A percentile compares a stretch with the other conserved stretches of the same genome.
Conservation (phyloP, 2,113 vertebrate genomes). For the Apeltes quadracus region DNA sequence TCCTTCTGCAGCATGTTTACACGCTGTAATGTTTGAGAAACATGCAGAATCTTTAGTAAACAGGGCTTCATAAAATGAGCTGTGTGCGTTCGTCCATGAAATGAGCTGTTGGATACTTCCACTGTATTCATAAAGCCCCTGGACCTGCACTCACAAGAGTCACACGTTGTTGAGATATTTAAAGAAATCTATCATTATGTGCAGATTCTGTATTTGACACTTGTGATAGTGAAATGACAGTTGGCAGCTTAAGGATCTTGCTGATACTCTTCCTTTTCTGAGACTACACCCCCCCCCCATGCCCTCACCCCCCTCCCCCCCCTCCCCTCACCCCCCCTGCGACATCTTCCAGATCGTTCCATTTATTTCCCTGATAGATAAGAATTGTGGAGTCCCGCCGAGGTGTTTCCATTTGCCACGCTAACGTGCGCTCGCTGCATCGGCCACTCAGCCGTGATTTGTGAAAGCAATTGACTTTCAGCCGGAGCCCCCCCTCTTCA, state of each 20-base stretch:
- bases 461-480: constrained; percentile 54
- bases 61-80: no score
- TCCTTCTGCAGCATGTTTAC: neutral
- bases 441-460: constrained; percentile 46
- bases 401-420: constrained; percentile 47
- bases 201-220: neutral
- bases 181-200: neutral
- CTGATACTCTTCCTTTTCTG: no score
- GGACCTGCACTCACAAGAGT: neutral
- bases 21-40: neutral
- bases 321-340: neutral
- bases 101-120: neutral
- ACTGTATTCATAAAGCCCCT: neutral
- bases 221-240: neutral
- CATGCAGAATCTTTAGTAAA: neutral
- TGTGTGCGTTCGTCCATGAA: no score
- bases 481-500: constrained; percentile 5
- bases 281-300: no score
- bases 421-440: constrained; percentile 39
- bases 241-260: no score
- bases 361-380: constrained; percentile 52
- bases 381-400: constrained; percentile 39
- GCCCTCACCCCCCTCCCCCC: no score
- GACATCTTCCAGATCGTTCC: constrained; percentile 34
- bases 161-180: neutral